Conservation (phyloP, 2,888 invertebrate genomes). For the Cacoxenus indagator region DNA sequence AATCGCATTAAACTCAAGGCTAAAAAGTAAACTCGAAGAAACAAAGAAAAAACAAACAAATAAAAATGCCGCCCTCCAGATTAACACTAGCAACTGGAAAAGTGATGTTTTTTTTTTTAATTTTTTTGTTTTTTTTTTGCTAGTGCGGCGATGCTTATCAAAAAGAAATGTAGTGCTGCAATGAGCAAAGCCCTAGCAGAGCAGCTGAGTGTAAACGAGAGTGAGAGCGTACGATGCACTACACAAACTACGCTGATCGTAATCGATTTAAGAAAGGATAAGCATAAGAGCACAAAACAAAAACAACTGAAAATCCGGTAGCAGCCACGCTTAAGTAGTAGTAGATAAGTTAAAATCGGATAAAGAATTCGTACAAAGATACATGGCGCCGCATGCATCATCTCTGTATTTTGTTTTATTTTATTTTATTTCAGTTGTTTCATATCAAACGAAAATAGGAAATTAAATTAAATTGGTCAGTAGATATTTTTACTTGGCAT, state of each 20-base stretch:
- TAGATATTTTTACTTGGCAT: not conserved
- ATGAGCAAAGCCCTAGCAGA: not conserved
- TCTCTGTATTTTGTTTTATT: not conserved
- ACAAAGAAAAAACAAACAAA: not conserved
- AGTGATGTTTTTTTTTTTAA: no score
- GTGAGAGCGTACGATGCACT: no score
- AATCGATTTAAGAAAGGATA: not conserved
- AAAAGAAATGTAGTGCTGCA: not conserved
- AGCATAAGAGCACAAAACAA: not conserved
- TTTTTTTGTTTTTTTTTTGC: no score
- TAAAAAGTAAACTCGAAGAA: not conserved
- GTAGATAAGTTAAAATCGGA: not conserved
- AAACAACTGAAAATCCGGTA: not conserved
- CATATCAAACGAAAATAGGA: not conserved
- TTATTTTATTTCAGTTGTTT: not conserved
- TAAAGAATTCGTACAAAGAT: not conserved
- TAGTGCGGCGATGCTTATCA: not conserved
- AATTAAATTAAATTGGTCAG: not conserved
- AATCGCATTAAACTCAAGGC: not conserved
- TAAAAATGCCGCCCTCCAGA: constrained; percentile 2
- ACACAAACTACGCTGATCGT: not conserved
- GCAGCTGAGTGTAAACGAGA: not conserved
- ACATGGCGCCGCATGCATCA: not conserved
- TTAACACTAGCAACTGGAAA: not conserved
- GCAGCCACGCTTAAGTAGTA: not conserved